Conservation (phyloP, 2,888 invertebrate genomes). For the Stenodema calcarata region DNA sequence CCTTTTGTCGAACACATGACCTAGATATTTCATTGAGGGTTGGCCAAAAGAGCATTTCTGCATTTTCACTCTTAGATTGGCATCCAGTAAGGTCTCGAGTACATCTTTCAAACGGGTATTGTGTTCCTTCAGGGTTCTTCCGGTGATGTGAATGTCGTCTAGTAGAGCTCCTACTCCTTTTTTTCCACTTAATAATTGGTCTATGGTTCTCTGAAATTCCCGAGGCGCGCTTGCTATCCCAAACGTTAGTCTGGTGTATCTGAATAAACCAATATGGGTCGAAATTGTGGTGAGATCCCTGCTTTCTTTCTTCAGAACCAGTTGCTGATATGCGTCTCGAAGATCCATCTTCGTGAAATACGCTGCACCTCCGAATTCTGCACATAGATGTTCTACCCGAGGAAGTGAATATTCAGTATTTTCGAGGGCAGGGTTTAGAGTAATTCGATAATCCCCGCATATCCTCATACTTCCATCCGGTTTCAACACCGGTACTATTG, state of each 20-base stretch:
- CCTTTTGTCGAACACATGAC: slow-evolving; percentile 34
- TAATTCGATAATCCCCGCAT: slow-evolving; percentile 60
- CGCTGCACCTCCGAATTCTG: slow-evolving; percentile 57
- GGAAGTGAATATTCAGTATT: slow-evolving; percentile 57
- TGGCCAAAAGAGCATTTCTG: slow-evolving; percentile 44
- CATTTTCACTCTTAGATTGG: slow-evolving; percentile 35
- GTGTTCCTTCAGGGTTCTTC: slow-evolving; percentile 15
- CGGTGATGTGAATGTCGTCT: slow-evolving; percentile 43
- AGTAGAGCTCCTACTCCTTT: too few species aligned
- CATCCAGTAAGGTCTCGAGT: neutral
- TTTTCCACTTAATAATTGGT: too few species aligned
- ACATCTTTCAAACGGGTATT: slow-evolving; percentile 1
- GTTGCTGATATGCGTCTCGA: slow-evolving; percentile 60
- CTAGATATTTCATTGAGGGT: slow-evolving; percentile 42
- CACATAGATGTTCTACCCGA: slow-evolving; percentile 56
- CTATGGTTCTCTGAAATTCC: slow-evolving; percentile 46
- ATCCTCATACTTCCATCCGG: slow-evolving; percentile 58
- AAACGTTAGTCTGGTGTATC: slow-evolving; percentile 56
- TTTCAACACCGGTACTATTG: slow-evolving; percentile 60
- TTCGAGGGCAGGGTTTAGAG: slow-evolving; percentile 58
- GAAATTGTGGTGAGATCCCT: slow-evolving; percentile 58
- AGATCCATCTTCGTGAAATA: slow-evolving; percentile 61
- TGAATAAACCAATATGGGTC: slow-evolving; percentile 55
- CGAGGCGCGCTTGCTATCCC: slow-evolving; percentile 57
- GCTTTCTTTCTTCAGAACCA: too few species aligned